Conservation (phyloP, 2,113 vertebrate species). For the Rhombomys opimus region DNA sequence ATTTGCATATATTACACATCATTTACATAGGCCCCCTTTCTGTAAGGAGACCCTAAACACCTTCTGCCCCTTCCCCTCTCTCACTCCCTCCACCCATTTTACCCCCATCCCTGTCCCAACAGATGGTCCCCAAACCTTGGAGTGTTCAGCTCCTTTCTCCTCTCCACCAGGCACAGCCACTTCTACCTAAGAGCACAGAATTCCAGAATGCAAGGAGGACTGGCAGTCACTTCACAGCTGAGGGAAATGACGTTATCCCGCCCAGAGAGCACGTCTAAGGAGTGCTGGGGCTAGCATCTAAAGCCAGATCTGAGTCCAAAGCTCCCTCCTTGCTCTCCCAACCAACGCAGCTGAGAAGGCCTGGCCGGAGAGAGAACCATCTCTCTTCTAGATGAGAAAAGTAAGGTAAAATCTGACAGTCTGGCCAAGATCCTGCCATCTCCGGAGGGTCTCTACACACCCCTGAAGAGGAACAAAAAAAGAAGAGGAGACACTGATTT, state of each 20-base stretch:
- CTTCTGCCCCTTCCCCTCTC: background rate
- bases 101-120: background rate
- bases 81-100: background rate
- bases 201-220: background rate
- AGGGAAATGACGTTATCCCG: background rate
- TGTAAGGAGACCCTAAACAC: background rate
- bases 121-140: background rate
- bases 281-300: background rate
- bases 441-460: background rate
- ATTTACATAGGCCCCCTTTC: slow-evolving; percentile 42
- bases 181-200: background rate
- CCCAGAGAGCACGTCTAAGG: background rate
- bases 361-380: background rate
- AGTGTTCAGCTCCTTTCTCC: background rate
- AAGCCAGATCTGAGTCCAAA: background rate
- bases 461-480: slow-evolving; percentile 2
- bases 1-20: slow-evolving; percentile 53
- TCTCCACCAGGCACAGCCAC: background rate
- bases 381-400: background rate
- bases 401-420: background rate
- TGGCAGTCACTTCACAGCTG: background rate
- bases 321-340: background rate
- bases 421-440: background rate
- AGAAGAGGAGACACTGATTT: background rate
- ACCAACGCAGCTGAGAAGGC: background rate